These are phyloP conservation scores for Labrus mixtus DNA, from an alignment of 2,113 vertebrate genomes.

Conservation along the genomic window DNA sequence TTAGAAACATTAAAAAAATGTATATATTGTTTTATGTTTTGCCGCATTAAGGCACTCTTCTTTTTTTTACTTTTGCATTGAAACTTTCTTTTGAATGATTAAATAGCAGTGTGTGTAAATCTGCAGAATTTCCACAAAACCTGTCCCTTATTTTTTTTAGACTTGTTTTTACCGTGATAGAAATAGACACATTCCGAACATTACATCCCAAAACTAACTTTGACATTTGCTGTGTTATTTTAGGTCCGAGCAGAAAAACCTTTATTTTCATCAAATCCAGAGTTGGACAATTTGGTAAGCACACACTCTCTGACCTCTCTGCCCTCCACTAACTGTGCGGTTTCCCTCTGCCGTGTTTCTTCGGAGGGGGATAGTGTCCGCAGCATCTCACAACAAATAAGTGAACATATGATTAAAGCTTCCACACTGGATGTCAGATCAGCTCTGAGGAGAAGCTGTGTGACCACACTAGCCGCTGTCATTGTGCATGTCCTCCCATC, in stretches of 20 bases:
- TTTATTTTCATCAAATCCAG: conserved; percentile 99
- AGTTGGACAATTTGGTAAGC: conserved; percentile 99
- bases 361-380: conserved; percentile 35
- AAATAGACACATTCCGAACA: conserved; percentile 2
- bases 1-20: conserved; percentile 20
- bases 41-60: conserved; percentile 30
- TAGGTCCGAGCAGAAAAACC: conserved; percentile 99
- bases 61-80: conserved; percentile 2
- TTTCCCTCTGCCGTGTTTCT: conserved; percentile 22
- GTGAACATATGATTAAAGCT: conserved; percentile 67
- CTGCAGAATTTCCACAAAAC: conserved; percentile 8
- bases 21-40: conserved; percentile 2
- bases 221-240: conserved; percentile 68
- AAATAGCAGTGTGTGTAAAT: conserved; percentile 8
- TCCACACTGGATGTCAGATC: conserved; percentile 55
- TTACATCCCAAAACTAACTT: conserved; percentile 63
- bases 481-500: conserved; percentile 40
- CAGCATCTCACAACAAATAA: conserved; percentile 65
- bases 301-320: conserved; percentile 44
- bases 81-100: conserved; percentile 8
- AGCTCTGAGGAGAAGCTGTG: conserved; percentile 44
- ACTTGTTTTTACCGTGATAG: background rate
- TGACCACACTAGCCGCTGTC: conserved; percentile 60
- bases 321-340: conserved; percentile 8
- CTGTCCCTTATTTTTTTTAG: background rate